phyloP scores from a whole-genome alignment of 2,888 invertebrate species.

The Rhingia campestris region DNA sequence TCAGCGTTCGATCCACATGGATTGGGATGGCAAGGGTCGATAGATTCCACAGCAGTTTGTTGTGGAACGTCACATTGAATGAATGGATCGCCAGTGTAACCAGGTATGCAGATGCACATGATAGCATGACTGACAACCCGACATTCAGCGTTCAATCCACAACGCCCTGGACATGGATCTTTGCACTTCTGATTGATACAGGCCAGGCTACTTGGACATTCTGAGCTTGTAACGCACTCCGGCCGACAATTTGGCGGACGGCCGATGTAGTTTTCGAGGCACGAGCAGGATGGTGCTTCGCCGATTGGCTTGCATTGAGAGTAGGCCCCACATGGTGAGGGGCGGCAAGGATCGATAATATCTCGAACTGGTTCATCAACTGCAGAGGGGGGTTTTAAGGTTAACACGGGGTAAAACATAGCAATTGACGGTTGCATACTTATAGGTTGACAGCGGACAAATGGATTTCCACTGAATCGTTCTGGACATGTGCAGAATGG shows the following conservation, averaged over 20 bases:
- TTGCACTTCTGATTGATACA: conserved; percentile 90
- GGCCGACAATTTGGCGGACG: conserved; percentile 90
- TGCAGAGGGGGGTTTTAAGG: conserved; percentile 60
- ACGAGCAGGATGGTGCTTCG: conserved; percentile 89
- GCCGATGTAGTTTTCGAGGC: conserved; percentile 87
- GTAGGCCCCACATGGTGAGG: conserved; percentile 92
- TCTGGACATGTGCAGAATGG: conserved; percentile 90
- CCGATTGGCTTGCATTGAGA: conserved; percentile 88
- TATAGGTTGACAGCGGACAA: conserved; percentile 86
- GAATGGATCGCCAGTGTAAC: conserved; percentile 90
- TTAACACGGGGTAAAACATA: neutral
- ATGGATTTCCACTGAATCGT: conserved; percentile 89
- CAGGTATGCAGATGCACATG: conserved; percentile 87
- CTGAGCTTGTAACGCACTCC: conserved; percentile 90
- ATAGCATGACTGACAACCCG: conserved; percentile 90
- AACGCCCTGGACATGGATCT: conserved; percentile 89
- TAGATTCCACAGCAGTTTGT: conserved; percentile 82
- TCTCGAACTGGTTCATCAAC: conserved; percentile 83
- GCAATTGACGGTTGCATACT: conserved; percentile 80
- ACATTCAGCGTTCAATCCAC: conserved; percentile 89
- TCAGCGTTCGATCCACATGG: conserved; percentile 88
- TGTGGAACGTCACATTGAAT: conserved; percentile 84
- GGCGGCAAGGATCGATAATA: conserved; percentile 87
- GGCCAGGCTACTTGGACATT: conserved; percentile 87
- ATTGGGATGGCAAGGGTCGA: conserved; percentile 86